These are phyloP conservation scores for Drosophila teissieri DNA, from an alignment of 1,140 invertebrate species.

Conservation along the genomic window DNA sequence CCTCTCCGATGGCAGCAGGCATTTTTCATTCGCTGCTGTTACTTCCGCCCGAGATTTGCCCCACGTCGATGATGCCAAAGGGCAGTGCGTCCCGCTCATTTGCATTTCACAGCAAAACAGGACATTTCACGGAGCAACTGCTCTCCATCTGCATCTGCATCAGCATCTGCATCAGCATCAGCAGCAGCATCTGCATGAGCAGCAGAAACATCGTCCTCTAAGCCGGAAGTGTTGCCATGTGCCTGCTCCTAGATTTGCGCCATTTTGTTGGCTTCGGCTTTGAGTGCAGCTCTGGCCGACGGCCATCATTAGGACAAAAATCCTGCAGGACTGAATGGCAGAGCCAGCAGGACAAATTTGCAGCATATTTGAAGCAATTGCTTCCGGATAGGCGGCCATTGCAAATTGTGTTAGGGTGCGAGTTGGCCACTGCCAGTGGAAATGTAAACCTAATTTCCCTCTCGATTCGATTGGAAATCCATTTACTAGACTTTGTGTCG, in stretches of 20 bases:
- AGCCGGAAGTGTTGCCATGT: slow-evolving; percentile 71
- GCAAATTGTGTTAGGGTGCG: slow-evolving; percentile 37
- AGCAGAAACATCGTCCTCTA: slow-evolving; percentile 24
- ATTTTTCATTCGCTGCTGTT: slow-evolving; percentile 13
- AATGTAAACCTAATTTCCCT: slow-evolving; percentile 48
- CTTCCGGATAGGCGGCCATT: slow-evolving; percentile 33
- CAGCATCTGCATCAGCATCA: not conserved
- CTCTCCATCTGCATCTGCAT: slow-evolving; percentile 27
- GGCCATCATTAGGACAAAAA: slow-evolving; percentile 69
- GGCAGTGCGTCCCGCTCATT: slow-evolving; percentile 45
- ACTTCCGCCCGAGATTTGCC: slow-evolving; percentile 14
- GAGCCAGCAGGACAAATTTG: slow-evolving; percentile 27
- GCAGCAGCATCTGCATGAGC: not conserved
- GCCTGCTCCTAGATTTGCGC: slow-evolving; percentile 63
- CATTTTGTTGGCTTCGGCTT: slow-evolving; percentile 33
- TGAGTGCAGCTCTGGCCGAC: slow-evolving; percentile 32
- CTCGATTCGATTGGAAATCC: slow-evolving; percentile 16
- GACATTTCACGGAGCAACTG: slow-evolving; percentile 35
- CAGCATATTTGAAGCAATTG: slow-evolving; percentile 27
- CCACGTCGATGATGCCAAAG: slow-evolving; percentile 20
- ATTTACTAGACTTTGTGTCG: not conserved
- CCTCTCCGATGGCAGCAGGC: slow-evolving; percentile 20
- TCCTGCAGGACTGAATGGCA: not conserved
- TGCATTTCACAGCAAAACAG: slow-evolving; percentile 58
- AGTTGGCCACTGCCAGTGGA: slow-evolving; percentile 24